Evolutionary conservation across 2,888 invertebrate genomes (phyloP), one percentile per base, ranked within the genome.

Genomic region (Parnassius mnemosyne): DNA sequence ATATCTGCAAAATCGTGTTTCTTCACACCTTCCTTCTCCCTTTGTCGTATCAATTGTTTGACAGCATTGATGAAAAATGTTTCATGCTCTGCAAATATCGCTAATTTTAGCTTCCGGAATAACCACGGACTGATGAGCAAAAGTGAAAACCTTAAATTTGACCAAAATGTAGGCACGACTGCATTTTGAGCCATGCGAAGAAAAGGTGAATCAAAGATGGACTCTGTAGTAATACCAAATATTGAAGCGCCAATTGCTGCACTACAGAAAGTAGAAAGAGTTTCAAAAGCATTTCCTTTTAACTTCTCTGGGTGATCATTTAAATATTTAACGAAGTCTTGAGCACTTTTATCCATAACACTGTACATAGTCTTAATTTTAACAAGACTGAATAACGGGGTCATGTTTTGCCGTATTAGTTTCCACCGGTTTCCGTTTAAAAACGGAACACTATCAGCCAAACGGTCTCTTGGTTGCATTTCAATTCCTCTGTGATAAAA

Each of bases 401-500:
- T 53, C 53, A 53, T 53, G 3, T 53, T 53, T 41, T 53, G 12
- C 1, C 53, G 53, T 1, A 41, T 34, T 9, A 42, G 16, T 16
- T 16, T 16, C 16, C 16, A 16, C 1, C 16, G 16, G 1, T 16
- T 16, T 1, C 16, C 16, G 2, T 25, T 53, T 53, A 53, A n/a
- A 13, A 53, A 53, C 2, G 41, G 53, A 13, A 53, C 9, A 53
- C 41, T n/a, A 1, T 53, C 41, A 1, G 42, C n/a, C n/a, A 53
- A n/a, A 9, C 11, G 1, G 1, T 34, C 12, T 7, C 10, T n/a
- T 2, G 42, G 3, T 5, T 12, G 9, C 1, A 2, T 0, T n/a
- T 53, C 41, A 5, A 53, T 3, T 12, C 53, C 53, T 12, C 53
- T 34, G 9, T 53, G 53, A 9, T 53, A n/a, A n/a, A 53, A 53